These are phyloP conservation scores for Notothenia coriiceps DNA, from an alignment of 2,113 vertebrate species.

Conservation along the genomic window DNA sequence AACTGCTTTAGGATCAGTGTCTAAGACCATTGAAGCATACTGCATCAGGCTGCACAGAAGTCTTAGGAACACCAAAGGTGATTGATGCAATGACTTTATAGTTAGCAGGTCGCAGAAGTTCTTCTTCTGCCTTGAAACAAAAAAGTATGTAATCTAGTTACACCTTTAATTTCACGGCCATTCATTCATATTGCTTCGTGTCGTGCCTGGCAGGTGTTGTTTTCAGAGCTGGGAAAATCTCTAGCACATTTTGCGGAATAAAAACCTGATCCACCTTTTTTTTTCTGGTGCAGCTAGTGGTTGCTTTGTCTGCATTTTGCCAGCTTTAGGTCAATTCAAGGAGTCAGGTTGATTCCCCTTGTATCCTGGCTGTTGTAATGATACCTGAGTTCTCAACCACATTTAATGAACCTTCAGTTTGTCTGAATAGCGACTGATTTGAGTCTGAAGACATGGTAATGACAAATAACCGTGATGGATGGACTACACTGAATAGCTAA, in stretches of 20 bases:
- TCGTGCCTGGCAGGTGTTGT: constrained; percentile 7
- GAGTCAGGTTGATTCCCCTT: constrained; percentile 20
- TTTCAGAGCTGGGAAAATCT: constrained; percentile 18
- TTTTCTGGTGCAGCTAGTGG: constrained; percentile 11
- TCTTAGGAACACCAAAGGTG: neutral
- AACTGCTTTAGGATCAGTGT: neutral
- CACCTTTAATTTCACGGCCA: neutral
- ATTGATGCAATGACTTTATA: constrained; percentile 4
- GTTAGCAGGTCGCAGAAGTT: neutral
- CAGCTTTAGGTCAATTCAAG: constrained; percentile 29
- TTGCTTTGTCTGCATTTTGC: constrained; percentile 39
- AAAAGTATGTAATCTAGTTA: neutral
- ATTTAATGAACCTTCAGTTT: constrained; percentile 22
- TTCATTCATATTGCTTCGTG: constrained; percentile 24
- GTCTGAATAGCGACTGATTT: constrained; percentile 17
- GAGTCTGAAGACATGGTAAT: neutral
- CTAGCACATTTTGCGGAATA: neutral
- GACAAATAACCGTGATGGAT: constrained; percentile 2
- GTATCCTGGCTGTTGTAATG: neutral
- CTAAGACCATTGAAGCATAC: neutral
- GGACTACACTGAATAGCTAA: neutral
- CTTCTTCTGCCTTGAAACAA: neutral
- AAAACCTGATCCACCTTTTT: constrained; percentile 31
- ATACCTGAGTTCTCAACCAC: neutral
- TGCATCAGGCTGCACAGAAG: neutral